These are phyloP conservation scores for Drosophila quadrilineata DNA, from an alignment of 1,140 invertebrate species.

Conservation along the genomic window DNA sequence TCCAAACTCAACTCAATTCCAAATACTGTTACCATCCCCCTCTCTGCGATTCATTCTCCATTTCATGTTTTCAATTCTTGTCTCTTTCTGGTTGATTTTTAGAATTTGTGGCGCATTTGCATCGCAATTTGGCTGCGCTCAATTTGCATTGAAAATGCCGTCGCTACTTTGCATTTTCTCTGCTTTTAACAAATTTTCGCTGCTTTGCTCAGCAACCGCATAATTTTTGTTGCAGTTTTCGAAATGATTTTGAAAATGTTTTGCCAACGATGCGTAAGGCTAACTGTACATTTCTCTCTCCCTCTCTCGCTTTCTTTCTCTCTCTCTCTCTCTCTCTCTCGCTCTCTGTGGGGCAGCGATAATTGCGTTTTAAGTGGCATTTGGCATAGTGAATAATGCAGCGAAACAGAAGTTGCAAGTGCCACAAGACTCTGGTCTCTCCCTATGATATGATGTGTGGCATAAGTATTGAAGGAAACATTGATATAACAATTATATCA, in stretches of 20 bases:
- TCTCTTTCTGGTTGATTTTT: conserved; percentile 9
- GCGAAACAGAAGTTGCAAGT: conserved; percentile 3
- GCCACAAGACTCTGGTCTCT: conserved; percentile 2
- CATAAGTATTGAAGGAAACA: too few relatives aligned
- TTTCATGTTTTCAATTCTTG: background rate
- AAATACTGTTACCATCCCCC: background rate
- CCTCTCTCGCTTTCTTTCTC: too few relatives aligned
- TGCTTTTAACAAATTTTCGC: conserved; percentile 15
- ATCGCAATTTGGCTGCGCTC: conserved; percentile 48
- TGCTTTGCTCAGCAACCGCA: too few relatives aligned
- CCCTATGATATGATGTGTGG: too few relatives aligned
- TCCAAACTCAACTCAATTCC: background rate
- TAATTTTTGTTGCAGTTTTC: conserved; percentile 24
- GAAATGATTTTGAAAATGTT: conserved; percentile 45
- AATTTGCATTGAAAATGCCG: conserved; percentile 62
- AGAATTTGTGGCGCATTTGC: conserved; percentile 14
- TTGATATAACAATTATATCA: too few relatives aligned
- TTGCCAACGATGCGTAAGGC: conserved; percentile 42
- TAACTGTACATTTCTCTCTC: too few relatives aligned
- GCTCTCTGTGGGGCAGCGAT: conserved; percentile 29
- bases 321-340: too few relatives aligned
- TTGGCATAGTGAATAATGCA: conserved; percentile 49
- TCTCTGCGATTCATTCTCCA: background rate
- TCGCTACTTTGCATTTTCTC: conserved; percentile 5
- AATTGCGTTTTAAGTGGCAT: conserved; percentile 54